phyloP scores from a whole-genome alignment of 1,140 invertebrate genomes.

The Ceratoteleas bidentatus region DNA sequence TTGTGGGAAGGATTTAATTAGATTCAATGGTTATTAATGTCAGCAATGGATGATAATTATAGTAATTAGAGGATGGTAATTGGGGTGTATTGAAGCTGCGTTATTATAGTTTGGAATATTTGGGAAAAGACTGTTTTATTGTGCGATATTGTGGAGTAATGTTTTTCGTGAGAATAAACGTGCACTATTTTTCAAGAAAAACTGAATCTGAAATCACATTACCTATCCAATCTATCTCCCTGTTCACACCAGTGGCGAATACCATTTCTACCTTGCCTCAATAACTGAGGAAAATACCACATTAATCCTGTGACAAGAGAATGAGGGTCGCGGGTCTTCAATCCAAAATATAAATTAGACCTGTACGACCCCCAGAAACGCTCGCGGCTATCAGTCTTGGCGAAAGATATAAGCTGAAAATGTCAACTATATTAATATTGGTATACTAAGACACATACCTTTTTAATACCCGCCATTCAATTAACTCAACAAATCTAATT shows the following conservation, averaged over 20 bases:
- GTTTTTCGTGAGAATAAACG: too few species aligned
- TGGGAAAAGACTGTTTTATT: too few species aligned
- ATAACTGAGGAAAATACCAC: constrained; percentile 94
- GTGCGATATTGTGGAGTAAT: too few species aligned
- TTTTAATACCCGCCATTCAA: background rate
- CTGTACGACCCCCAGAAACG: constrained; percentile 97
- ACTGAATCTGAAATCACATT: constrained; percentile 64
- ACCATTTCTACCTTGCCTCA: constrained; percentile 85
- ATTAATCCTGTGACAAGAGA: constrained; percentile 96
- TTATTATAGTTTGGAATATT: too few species aligned
- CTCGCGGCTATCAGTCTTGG: constrained; percentile 87
- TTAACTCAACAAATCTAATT: too few species aligned
- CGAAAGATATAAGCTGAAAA: constrained; percentile 85
- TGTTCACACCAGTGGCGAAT: constrained; percentile 96
- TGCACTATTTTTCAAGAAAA: too few species aligned
- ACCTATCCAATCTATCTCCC: constrained; percentile 89
- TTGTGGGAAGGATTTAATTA: too few species aligned
- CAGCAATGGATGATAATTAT: too few species aligned
- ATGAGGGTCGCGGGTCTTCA: constrained; percentile 93
- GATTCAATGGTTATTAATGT: too few species aligned
- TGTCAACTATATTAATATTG: background rate
- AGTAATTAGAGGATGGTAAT: too few species aligned
- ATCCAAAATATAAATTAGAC: constrained; percentile 92
- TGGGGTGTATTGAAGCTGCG: too few species aligned
- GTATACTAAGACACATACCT: too few species aligned